Evolutionary conservation across 2,113 vertebrate species (phyloP).

Genomic region (Conger conger): DNA sequence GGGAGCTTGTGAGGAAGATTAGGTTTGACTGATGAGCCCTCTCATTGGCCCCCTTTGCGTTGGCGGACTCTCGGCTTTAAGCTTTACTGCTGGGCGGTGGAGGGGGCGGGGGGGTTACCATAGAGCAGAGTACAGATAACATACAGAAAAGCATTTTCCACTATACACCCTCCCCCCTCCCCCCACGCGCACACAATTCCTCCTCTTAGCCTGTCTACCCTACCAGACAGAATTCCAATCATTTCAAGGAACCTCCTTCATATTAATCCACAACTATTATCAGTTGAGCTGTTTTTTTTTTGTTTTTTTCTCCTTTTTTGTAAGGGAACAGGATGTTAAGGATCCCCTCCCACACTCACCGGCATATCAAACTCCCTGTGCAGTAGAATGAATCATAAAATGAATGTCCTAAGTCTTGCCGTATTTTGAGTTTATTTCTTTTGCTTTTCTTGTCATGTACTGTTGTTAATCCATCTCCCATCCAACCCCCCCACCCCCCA

Average conservation of each 20-base stretch:
- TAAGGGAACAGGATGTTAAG: not conserved
- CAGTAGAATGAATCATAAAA: not conserved
- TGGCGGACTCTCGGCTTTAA: not conserved
- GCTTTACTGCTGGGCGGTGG: not conserved
- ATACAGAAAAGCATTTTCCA: not conserved
- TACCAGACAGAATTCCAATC: not conserved
- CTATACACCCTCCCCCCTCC: not conserved
- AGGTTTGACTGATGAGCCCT: not conserved
- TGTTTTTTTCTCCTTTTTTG: not conserved
- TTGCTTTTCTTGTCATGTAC: slow-evolving; percentile 2
- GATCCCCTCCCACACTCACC: not conserved
- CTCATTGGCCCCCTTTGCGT: not conserved
- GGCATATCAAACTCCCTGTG: not conserved
- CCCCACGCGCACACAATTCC: not conserved
- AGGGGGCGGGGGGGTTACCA: not conserved
- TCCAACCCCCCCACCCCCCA: not conserved
- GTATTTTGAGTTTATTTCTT: not conserved
- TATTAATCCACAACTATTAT: not conserved
- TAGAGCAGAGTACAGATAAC: not conserved
- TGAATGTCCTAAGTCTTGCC: not conserved
- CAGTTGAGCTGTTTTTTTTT: not conserved
- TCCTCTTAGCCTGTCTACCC: not conserved
- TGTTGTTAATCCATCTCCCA: not conserved
- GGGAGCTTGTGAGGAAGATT: not conserved
- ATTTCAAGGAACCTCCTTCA: not conserved